These are phyloP conservation scores for Calonectris borealis DNA, from an alignment of 2,113 vertebrate genomes.

Conservation along the genomic window DNA sequence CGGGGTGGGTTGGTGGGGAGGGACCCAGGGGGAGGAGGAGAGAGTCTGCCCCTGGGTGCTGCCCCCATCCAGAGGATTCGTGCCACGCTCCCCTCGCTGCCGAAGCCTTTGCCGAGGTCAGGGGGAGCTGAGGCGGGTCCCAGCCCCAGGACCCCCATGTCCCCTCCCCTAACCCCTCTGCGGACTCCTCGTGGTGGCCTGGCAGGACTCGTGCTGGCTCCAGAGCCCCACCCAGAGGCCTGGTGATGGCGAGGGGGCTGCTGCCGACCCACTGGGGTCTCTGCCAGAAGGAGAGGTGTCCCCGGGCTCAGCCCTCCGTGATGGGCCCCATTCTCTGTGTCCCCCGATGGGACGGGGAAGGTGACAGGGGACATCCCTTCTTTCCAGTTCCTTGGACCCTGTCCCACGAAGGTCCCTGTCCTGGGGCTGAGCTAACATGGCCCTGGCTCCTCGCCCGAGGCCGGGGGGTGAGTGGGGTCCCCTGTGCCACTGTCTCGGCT, in stretches of 20 bases:
- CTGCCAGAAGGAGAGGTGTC: background rate
- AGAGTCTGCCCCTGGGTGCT: background rate
- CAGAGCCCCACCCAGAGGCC: background rate
- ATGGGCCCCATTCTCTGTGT: background rate
- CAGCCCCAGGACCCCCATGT: background rate
- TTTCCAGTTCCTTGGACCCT: background rate
- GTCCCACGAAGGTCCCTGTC: background rate
- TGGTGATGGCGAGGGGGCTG: background rate
- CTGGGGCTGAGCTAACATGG: background rate
- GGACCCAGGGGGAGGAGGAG: background rate
- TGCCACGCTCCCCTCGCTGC: rapidly evolving
- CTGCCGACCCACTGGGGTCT: background rate
- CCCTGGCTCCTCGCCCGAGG: background rate
- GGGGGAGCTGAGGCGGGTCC: background rate
- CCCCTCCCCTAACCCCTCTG: rapidly evolving
- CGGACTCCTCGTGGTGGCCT: rapidly evolving
- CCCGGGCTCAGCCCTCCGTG: rapidly evolving
- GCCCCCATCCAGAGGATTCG: rapidly evolving
- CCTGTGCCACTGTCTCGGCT: rapidly evolving
- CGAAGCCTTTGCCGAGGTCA: background rate
- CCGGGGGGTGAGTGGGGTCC: rapidly evolving
- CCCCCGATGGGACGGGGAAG: background rate
- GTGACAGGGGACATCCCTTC: background rate
- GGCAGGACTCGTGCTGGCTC: background rate
- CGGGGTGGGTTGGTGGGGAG: background rate